These are phyloP conservation scores for Sarcophaga caerulescens DNA, from an alignment of 2,888 invertebrate genomes.

Conservation along the genomic window DNA sequence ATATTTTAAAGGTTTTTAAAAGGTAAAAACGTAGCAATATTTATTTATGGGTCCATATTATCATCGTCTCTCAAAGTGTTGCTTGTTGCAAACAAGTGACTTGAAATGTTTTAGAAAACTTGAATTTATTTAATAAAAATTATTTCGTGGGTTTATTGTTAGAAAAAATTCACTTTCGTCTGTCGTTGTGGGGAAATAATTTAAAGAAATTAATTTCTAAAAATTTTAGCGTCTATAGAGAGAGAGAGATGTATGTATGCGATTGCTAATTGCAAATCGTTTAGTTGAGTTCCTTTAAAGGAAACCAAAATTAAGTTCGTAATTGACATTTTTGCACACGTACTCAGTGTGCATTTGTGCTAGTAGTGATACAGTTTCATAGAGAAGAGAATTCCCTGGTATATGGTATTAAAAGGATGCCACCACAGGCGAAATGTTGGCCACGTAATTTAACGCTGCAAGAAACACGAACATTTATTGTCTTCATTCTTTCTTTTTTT, in stretches of 20 bases:
- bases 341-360: slow-evolving; percentile 34
- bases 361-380: slow-evolving; percentile 20
- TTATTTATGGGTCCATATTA: too few species aligned
- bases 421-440: slow-evolving; percentile 47
- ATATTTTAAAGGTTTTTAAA: too few species aligned
- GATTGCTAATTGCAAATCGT: slow-evolving; percentile 42
- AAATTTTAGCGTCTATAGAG: too few species aligned
- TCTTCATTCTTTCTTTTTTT: neutral
- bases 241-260: neutral
- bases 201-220: too few species aligned
- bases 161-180: too few species aligned
- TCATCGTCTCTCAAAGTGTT: too few species aligned
- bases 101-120: too few species aligned
- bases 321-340: slow-evolving; percentile 49
- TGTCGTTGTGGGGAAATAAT: too few species aligned
- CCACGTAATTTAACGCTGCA: slow-evolving; percentile 65
- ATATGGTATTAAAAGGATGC: slow-evolving; percentile 35
- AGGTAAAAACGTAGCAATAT: too few species aligned
- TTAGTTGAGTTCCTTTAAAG: slow-evolving; percentile 40
- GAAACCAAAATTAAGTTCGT: slow-evolving; percentile 9
- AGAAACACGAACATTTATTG: slow-evolving; percentile 29
- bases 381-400: slow-evolving; percentile 25
- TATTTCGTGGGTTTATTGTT: too few species aligned
- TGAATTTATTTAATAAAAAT: too few species aligned
- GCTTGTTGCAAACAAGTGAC: too few species aligned